Evolutionary conservation across 2,113 vertebrate genomes (phyloP), one percentile per base, ranked within the genome.

Genomic region (Eolophus roseicapilla): DNA sequence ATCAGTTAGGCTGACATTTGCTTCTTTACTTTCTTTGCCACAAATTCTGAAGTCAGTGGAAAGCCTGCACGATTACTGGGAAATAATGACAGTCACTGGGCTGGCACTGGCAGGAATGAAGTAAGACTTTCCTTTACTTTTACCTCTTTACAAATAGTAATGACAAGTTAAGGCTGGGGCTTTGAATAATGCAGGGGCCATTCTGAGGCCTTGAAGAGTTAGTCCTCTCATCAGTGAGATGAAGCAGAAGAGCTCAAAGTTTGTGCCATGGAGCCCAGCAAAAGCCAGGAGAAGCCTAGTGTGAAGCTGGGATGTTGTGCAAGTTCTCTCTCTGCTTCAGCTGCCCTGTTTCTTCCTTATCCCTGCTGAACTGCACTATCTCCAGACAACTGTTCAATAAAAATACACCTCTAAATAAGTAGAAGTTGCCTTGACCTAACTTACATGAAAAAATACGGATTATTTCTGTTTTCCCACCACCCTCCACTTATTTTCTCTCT

Each of bases 71-170:
- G 71, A 69, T 92, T 73, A 47, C 64, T 63, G 82, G 95, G 88
- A 97, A 97, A 96, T 93, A 44, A 70, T 63, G 94, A 97, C 96
- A 94, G 76, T 28, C 74, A 76, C 46, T 91, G 57, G 46, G 73
- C 80, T 97, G 96, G 95, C 95, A 96, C 68, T 95, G 92, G 92
- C 91, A 96, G 96, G 53, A 96, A 88, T 95, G 93, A 87, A 82
- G 94, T 94, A 86, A 90, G 85, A 78, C 41, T 88, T 84, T 85
- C 92, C 89, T 95, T 84, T 82, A 87, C 52, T 82, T 90, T 90
- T 67, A 75, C 47, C 80, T 90, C 80, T 75, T n/a, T 81, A 74
- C 60, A 90, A 85, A 69, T 70, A 81, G 53, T 44, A 92, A 69
- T 20, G 47, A 64, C 50, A 73, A 53, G 29, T 79, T 59, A 74